phyloP scores from a whole-genome alignment of 2,797 vertebrate species.

The Macropus fuliginosus region DNA sequence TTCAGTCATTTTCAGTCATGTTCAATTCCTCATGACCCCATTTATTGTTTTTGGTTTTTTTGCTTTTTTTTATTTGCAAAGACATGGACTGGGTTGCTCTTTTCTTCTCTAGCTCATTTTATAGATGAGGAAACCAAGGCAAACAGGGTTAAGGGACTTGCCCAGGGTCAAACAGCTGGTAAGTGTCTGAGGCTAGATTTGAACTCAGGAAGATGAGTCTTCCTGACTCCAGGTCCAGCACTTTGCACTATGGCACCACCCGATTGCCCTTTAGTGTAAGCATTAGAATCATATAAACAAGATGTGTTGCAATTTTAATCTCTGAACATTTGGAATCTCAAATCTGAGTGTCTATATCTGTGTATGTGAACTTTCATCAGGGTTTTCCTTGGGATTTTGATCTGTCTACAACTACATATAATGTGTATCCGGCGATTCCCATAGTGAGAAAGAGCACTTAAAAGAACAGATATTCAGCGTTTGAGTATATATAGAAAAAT shows the following conservation, averaged over 20 bases:
- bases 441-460: background rate
- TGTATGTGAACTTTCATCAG: background rate
- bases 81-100: background rate
- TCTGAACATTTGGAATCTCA: slow-evolving; percentile 11
- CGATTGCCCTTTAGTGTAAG: background rate
- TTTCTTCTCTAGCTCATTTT: background rate
- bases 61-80: background rate
- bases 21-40: background rate
- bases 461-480: background rate
- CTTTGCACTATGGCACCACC: background rate
- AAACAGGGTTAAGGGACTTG: background rate
- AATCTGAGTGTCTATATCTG: background rate
- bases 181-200: background rate
- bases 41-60: background rate
- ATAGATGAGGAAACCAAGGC: background rate
- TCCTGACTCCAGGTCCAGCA: background rate
- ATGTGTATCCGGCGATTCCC: background rate
- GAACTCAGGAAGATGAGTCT: background rate
- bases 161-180: background rate
- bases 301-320: background rate
- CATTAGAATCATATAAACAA: background rate
- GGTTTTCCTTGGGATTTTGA: slow-evolving; percentile 1
- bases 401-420: fast-evolving
- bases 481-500: background rate
- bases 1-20: background rate